Base-by-base conservation (phyloP, 2,888 invertebrate genomes). In the Cordilura impudica region DNA sequence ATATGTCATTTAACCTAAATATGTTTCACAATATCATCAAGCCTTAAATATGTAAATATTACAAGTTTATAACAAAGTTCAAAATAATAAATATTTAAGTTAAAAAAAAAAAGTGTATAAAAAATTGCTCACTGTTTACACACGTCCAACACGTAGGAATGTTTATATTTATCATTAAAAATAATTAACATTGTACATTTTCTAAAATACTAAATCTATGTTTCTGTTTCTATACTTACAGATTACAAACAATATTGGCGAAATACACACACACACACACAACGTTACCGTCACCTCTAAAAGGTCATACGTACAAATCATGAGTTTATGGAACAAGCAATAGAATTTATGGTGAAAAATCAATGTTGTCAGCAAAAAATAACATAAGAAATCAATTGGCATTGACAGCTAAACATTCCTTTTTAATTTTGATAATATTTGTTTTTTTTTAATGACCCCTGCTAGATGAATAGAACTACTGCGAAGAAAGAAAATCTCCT, bases 281-380 rank as follows among this genome's bases (percentile, higher is more conserved):
- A 31, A 6, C 43, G 19, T 1, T n/a, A n/a, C n/a, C 29, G 29
- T 21, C 14, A 23, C 19, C 6, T 49, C 31, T n/a, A 31, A 23
- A 51, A 51, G 23, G 26, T 14, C 35, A 39, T 4, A 39, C n/a
- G 10, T 31, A 31, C 35, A 23, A 60, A 72, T 31, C 47, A 19
- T 7, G 54, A 23, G 12, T 10, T 53, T 29, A 60, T 61, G 19
- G 3, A 35, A 54, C 16, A 5, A 31, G 45, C 3, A 39, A 61
- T 26, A 63, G 8, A 8, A 23, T 12, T 12, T 12, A 26, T 56
- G 16, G 47, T 31, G 6, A 47, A 60, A 72, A 80, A 76, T 69
- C 72, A 76, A 76, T 72, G 76, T 65, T 67, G 66, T 69, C 73
- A 70, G 35, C 58, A 60, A 43, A 65, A 69, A 51, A 58, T 35